Percentiles rank a stretch among this genome's conserved stretches.
phyloP scores from a whole-genome alignment of 2,888 invertebrate genomes.

The Brassicogethes aeneus region DNA sequence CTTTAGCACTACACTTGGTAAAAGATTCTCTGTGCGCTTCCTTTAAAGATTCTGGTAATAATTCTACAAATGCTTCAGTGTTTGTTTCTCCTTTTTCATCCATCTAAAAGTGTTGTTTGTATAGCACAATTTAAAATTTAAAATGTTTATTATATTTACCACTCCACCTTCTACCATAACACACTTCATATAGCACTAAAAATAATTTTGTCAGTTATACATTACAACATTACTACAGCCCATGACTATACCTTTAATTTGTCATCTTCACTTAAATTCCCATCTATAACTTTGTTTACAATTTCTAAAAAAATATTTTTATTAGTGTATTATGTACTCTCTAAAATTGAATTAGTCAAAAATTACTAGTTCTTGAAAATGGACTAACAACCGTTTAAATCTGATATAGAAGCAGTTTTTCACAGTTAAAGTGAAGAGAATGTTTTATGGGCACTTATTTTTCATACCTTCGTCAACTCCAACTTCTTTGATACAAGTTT shows the following conservation, averaged over 20 bases:
- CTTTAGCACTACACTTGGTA: constrained; percentile 6
- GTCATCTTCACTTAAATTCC: constrained; percentile 9
- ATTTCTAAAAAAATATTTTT: constrained; percentile 7
- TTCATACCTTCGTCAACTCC: constrained; percentile 12
- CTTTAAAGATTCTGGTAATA: constrained; percentile 5
- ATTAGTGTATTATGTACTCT: too few relatives aligned
- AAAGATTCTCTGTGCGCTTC: constrained; percentile 1
- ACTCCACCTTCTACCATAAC: constrained; percentile 12
- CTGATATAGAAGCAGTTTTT: too few relatives aligned
- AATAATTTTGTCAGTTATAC: constrained; percentile 9
- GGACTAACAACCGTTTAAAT: too few relatives aligned
- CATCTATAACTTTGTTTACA: constrained; percentile 10
- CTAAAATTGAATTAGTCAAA: too few relatives aligned
- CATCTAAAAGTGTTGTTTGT: constrained; percentile 12
- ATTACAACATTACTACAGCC: constrained; percentile 2
- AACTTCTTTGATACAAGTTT: constrained; percentile 8
- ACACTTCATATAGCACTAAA: constrained; percentile 19
- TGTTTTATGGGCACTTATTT: too few relatives aligned
- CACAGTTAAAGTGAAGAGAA: too few relatives aligned
- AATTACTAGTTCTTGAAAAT: too few relatives aligned
- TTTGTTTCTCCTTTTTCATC: constrained; percentile 10
- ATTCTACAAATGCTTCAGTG: constrained; percentile 3
- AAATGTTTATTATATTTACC: constrained; percentile 14
- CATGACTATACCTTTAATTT: constrained; percentile 13
- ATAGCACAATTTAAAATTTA: neutral